Base-by-base conservation (phyloP, 2,888 invertebrate genomes). In the Cerceris rybyensis region DNA sequence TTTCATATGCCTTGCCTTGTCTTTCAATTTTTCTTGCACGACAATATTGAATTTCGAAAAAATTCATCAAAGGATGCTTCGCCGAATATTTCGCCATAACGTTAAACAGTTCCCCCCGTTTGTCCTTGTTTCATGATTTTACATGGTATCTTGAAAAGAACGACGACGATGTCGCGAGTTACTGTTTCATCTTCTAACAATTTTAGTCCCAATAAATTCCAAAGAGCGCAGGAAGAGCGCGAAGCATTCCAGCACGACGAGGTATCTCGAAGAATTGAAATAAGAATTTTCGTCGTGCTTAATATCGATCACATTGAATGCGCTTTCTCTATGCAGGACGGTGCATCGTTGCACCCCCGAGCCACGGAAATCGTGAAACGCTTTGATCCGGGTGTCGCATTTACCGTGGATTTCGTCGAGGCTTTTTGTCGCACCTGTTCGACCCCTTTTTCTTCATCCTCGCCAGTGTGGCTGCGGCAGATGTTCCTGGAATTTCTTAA, bases 401-500 rank as follows among this genome's bases (percentile, higher is more conserved):
- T 75, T 49, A 66, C 61, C n/a, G 65, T 57, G 58, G 68, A 82
- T 75, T 71, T 70, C 46, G 63, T 61, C 72, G 58, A 72, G 58
- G 68, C 77, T 63, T 69, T 74, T 75, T 67, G 50, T 63, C 61
- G 68, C 77, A 70, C 57, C 80, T 75, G 70, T 43, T 73, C 77
- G 46, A 60, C 41, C 41, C 52, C 57, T 13, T 46, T 58, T 39
- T 46, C 57, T 39, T n/a, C 57, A 41, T 64, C 58, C 52, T 46
- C 54, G 55, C 58, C 59, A 13, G 52, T 65, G 16, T 39, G 63
- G 70, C 70, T 11, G 46, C 68, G 49, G 59, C 76, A 71, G 80
- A 73, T 82, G 76, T 71, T 80, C 59, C 41, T 8, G 52, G 70
- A 76, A 83, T 82, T 82, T 76, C 76, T 83, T 70, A 76, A 83